phyloP scores from a whole-genome alignment of 2,888 invertebrate species.

The Oscheius sp. region DNA sequence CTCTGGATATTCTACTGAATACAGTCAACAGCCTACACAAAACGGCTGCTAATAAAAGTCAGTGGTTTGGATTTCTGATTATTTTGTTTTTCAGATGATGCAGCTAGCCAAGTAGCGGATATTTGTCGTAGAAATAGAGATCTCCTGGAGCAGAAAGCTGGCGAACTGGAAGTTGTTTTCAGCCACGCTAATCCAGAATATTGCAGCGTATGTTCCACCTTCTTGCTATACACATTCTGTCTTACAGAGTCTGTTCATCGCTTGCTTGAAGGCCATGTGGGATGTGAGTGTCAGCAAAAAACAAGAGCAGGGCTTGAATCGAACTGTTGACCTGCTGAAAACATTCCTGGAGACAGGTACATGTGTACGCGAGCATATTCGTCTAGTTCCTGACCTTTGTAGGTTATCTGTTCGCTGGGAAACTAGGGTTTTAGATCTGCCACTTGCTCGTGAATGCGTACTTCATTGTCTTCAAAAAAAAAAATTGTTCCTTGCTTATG shows the following conservation, averaged over 20 bases:
- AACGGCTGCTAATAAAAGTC: background rate
- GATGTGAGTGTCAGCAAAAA: constrained; percentile 39
- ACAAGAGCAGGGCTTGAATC: constrained; percentile 42
- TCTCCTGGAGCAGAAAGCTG: constrained; percentile 43
- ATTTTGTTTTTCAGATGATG: constrained; percentile 36
- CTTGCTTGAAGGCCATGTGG: constrained; percentile 49
- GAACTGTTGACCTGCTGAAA: constrained; percentile 48
- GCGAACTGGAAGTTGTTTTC: constrained; percentile 48
- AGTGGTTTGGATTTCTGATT: background rate
- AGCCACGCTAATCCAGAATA: constrained; percentile 42
- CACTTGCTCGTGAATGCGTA: constrained; percentile 44
- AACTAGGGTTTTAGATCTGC: constrained; percentile 45
- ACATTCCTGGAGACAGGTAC: constrained; percentile 42
- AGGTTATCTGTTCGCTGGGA: constrained; percentile 6
- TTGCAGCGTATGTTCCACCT: constrained; percentile 36
- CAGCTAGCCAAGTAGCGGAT: constrained; percentile 43
- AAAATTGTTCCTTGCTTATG: constrained; percentile 23
- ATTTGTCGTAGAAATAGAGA: constrained; percentile 48
- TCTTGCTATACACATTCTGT: background rate
- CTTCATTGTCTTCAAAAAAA: constrained; percentile 47
- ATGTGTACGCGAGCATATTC: constrained; percentile 45
- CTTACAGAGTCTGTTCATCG: constrained; percentile 37
- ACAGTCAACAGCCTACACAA: constrained; percentile 4
- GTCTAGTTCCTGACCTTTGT: constrained; percentile 50
- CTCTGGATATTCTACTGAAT: constrained; percentile 29